Base-by-base conservation (phyloP, 2,797 vertebrate species). In the Enteromius argenteus region DNA sequence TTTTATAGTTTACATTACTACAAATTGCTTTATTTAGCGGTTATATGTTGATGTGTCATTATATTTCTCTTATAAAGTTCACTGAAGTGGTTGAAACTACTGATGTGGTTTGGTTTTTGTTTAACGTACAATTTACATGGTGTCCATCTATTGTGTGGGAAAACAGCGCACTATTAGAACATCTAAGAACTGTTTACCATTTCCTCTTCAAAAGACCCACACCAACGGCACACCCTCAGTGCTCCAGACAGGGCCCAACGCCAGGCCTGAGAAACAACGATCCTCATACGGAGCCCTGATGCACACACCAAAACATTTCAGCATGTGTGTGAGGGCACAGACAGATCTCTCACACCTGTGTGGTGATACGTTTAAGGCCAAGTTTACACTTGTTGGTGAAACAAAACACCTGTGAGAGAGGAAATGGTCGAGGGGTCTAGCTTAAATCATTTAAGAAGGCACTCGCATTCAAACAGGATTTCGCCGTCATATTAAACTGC, bases 21-120 rank as follows among this genome's bases (percentile, higher is more conserved):
- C 17, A 35, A 49, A 64, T 46, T 37, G 27, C 62, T 67, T 66
- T 79, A 35, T 51, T 49, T 49, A 67, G 27, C 1, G 17, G 60
- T 51, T 49, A 67, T 9, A 32, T 39, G 27, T 49, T n/a, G 17
- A n/a, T 8, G 17, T 19, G 17, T 14, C 1, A 67, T 79, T 79
- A n/a, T 3, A 17, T 67, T 67, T 15, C 3, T n/a, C 11, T 39
- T 27, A 53, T 32, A 32, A 46, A 13, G 1, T 30, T 32, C 53
- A 37, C 15, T 82, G 71, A 82, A 74, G 79, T 81, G 66, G 66
- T 27, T 17, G 1, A 81, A 72, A 42, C 51, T 14, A 58, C 7
- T 81, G 66, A 60, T 58, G 80, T 82, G 80, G 80, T 74, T 64
- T 64, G 27, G 27, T 64, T 62, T 74, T 74, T 74, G 7, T 82